A percentile compares a stretch with the other conserved stretches of the same genome.
phyloP scores from a whole-genome alignment of 1,140 invertebrate genomes.

The Pachypsylla venusta region DNA sequence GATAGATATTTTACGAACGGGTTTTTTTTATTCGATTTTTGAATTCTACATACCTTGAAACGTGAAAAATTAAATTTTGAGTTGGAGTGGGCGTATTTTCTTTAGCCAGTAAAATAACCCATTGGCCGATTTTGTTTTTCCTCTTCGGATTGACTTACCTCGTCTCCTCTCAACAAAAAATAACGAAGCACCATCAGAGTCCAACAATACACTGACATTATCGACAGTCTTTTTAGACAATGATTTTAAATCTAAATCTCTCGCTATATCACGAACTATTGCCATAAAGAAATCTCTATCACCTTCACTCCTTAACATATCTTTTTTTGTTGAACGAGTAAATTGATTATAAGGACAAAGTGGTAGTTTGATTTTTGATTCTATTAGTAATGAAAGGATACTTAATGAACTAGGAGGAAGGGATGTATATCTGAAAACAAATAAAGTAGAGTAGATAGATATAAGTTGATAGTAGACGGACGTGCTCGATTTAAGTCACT shows the following conservation, averaged over 20 bases:
- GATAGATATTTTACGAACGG: too few relatives aligned
- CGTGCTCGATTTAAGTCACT: too few relatives aligned
- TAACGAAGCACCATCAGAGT: conserved; percentile 34
- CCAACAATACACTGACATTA: conserved; percentile 33
- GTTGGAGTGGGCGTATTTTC: too few relatives aligned
- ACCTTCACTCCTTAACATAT: conserved; percentile 30
- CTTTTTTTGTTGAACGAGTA: conserved; percentile 32
- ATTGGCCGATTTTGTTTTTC: too few relatives aligned
- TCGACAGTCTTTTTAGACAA: conserved; percentile 34
- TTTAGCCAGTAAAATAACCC: too few relatives aligned
- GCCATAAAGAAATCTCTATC: conserved; percentile 35
- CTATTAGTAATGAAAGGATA: conserved; percentile 35
- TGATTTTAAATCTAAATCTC: conserved; percentile 33
- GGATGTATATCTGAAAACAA: conserved; percentile 31
- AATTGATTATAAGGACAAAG: conserved; percentile 28
- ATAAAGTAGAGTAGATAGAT: conserved; percentile 2
- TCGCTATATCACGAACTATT: conserved; percentile 34
- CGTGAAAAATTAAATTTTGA: too few relatives aligned
- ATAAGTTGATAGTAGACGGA: too few relatives aligned
- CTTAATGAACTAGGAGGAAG: conserved; percentile 34
- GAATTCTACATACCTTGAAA: too few relatives aligned
- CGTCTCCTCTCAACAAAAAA: conserved; percentile 33
- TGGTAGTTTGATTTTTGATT: conserved; percentile 34
- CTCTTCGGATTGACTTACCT: too few relatives aligned
- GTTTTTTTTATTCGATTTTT: too few relatives aligned